Evolutionary conservation across 2,113 vertebrate genomes (phyloP).

Genomic region (Myodes glareolus): DNA sequence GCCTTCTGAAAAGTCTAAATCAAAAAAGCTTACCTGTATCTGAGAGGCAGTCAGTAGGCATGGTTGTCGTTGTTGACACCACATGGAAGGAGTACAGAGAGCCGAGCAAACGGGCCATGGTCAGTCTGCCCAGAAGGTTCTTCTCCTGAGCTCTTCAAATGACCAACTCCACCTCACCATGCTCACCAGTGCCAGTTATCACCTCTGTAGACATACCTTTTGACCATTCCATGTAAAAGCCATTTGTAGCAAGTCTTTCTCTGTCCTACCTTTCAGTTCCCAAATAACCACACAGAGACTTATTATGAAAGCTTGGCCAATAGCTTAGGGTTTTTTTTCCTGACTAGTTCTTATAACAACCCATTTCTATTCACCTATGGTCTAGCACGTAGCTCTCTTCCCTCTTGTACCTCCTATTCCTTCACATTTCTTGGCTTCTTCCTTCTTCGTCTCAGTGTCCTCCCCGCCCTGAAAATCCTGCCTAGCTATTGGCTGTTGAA

Average conservation of each 20-base stretch:
- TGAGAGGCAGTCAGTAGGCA: background rate
- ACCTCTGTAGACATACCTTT: background rate
- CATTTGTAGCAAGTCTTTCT: background rate
- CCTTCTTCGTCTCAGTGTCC: background rate
- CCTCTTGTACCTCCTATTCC: background rate
- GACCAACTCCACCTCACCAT: background rate
- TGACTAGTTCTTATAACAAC: background rate
- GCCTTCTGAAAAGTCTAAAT: conserved; percentile 14
- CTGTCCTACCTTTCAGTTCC: background rate
- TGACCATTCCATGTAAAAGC: background rate
- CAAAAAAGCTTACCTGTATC: background rate
- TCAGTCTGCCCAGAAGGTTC: background rate
- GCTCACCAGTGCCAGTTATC: background rate
- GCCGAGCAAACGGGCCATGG: background rate
- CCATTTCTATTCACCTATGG: background rate
- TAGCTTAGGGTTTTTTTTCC: background rate
- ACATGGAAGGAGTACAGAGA: background rate
- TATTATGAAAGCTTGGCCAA: background rate
- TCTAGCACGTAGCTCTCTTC: background rate
- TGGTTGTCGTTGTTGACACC: background rate
- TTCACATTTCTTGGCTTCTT: background rate
- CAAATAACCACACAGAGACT: background rate
- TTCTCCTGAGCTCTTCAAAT: background rate
- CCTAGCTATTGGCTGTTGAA: background rate
- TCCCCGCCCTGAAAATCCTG: background rate